phyloP scores from a whole-genome alignment of 1,140 invertebrate species.

The Bradysia coprophila region DNA sequence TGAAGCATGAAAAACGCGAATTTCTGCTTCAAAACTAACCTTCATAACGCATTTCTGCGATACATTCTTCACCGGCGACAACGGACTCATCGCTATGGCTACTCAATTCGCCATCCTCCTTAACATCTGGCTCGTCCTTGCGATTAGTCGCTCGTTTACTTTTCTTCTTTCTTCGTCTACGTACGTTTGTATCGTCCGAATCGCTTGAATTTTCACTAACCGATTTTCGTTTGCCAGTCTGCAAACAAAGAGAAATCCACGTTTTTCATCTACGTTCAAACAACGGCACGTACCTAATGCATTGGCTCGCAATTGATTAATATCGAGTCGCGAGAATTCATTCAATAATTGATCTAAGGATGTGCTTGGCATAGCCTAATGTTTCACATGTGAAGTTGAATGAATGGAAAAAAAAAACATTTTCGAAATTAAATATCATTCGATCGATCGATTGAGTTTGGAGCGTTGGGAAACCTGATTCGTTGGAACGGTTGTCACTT shows the following conservation, averaged over 20 bases:
- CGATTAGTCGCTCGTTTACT: not conserved
- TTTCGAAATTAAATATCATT: too few relatives aligned
- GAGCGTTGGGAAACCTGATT: too few relatives aligned
- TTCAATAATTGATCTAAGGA: slow-evolving; percentile 10
- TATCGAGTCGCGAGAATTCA: slow-evolving; percentile 26
- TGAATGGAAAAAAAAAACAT: too few relatives aligned
- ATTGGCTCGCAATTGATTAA: slow-evolving; percentile 26
- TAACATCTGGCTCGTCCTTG: slow-evolving; percentile 11
- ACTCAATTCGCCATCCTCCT: slow-evolving; percentile 49
- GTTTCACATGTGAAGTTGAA: too few relatives aligned
- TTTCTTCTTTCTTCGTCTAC: not conserved
- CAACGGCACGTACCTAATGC: slow-evolving; percentile 26
- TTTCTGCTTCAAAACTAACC: not conserved
- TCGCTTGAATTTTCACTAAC: not conserved
- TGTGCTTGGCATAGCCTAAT: too few relatives aligned
- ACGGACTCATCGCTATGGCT: slow-evolving; percentile 22
- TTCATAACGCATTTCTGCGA: not conserved
- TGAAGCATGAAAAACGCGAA: slow-evolving; percentile 3
- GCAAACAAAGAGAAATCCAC: slow-evolving; percentile 7
- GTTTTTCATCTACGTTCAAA: slow-evolving; percentile 24
- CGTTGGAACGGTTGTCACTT: too few relatives aligned
- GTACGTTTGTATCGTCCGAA: slow-evolving; percentile 10
- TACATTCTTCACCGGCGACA: slow-evolving; percentile 2
- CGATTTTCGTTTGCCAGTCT: not conserved
- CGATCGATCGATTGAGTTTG: too few relatives aligned